Conservation (phyloP, 2,888 invertebrate genomes). For the Cephonodes hylas region DNA sequence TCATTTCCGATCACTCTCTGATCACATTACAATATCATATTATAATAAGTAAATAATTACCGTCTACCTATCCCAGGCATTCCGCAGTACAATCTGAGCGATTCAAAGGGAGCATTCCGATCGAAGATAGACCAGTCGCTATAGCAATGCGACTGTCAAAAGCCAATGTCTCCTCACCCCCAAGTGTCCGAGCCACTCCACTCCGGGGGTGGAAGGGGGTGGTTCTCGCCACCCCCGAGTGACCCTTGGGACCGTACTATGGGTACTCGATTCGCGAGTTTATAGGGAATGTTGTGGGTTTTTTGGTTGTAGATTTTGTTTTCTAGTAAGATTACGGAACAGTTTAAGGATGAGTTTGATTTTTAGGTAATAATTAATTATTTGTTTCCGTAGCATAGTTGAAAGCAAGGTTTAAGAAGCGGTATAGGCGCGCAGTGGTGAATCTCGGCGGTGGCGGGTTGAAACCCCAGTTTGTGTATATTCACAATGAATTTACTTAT, state of each 20-base stretch:
- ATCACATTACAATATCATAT: too few species aligned
- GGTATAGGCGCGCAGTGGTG: too few species aligned
- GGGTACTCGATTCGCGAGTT: constrained; percentile 24
- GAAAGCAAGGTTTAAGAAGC: too few species aligned
- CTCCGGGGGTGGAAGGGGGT: too few species aligned
- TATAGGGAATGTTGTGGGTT: background rate
- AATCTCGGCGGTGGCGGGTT: too few species aligned
- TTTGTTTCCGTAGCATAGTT: too few species aligned
- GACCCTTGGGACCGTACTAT: constrained; percentile 52
- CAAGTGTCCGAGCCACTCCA: constrained; percentile 61
- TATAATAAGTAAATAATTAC: background rate
- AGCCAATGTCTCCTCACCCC: constrained; percentile 60
- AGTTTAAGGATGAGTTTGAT: too few species aligned
- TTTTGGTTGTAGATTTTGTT: background rate
- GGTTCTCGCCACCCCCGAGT: constrained; percentile 49
- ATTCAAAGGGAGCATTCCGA: constrained; percentile 21
- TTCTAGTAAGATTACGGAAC: background rate
- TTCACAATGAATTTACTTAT: too few species aligned
- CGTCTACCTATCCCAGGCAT: background rate
- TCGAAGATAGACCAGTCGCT: constrained; percentile 21
- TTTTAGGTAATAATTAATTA: too few species aligned
- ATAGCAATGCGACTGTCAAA: constrained; percentile 74
- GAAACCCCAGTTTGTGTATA: too few species aligned
- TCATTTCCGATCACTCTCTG: too few species aligned
- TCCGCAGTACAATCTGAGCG: constrained; percentile 10